Base-by-base conservation (phyloP, 2,113 vertebrate genomes). In the Tachuris rubrigastra region DNA sequence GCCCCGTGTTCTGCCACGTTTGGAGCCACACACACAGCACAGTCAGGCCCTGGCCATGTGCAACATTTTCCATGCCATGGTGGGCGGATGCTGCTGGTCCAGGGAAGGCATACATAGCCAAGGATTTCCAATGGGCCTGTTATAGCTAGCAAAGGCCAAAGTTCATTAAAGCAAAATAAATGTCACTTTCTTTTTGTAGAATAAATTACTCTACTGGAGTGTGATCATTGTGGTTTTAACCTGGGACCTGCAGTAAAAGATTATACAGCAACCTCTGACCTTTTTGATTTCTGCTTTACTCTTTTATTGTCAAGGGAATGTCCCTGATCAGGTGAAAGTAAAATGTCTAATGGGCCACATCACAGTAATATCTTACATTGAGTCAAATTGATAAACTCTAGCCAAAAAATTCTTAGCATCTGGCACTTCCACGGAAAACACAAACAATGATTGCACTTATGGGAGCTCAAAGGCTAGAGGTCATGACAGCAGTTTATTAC, bases 161-260 rank as follows among this genome's bases (percentile, higher is more conserved):
- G 96, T 95, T 96, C 89, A 96, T 96, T 95, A 95, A 95, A 97
- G 78, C 50, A 96, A 96, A 97, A 95, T 94, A 95, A 95, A 95
- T 94, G 94, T 96, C 91, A 92, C 85, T 53, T 88, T 93, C 93
- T 84, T 84, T 89, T 66, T 82, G 83, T 93, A 77, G 91, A 94
- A 87, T 79, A 87, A 92, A 94, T 96, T 93, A 91, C 90, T 81
- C 87, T 90, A 77, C 83, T 72, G 94, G 94, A 96, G 91, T 87
- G 92, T 97, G 96, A 97, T 97, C 95, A 96, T 96, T 98, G 96
- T 91, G 94, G 90, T 95, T 98, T 97, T 98, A 97, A 97, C 97
- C 96, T 92, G 90, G 86, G 95, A 96, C 95, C 97, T 86, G 79
- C 89, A 94, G 95, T 96, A 90, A 97, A 96, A 97, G 95, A 96